Evolutionary conservation across 2,797 vertebrate species (phyloP).

Genomic region (Pagetopsis macropterus): DNA sequence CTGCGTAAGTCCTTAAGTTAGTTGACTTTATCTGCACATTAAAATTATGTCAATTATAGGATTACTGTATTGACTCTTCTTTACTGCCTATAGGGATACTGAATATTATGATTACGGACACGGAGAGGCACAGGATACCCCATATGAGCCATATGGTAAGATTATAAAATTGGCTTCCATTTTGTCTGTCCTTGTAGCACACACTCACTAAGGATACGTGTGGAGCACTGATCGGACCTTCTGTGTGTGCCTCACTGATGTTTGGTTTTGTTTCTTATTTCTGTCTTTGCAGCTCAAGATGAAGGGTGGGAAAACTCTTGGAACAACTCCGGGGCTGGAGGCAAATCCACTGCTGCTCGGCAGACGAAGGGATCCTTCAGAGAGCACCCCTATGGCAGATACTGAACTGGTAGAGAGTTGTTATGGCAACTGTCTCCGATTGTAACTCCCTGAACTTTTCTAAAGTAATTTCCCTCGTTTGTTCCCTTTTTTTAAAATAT

Average conservation of each 20-base stretch:
- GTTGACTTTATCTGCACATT: not conserved
- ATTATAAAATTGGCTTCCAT: not conserved
- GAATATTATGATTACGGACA: constrained; percentile 99
- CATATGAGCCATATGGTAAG: constrained; percentile 95
- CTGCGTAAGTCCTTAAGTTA: constrained; percentile 85
- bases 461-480: constrained; percentile 83
- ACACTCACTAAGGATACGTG: too few relatives aligned
- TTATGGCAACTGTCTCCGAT: constrained; percentile 78
- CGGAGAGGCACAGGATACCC: constrained; percentile 91
- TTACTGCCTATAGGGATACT: constrained; percentile 86
- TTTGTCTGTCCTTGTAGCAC: not conserved
- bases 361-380: constrained; percentile 91
- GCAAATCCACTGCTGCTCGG: constrained; percentile 88
- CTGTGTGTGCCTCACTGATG: not conserved
- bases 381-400: constrained; percentile 84
- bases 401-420: constrained; percentile 84
- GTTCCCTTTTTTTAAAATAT: constrained; percentile 64
- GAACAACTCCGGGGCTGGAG: constrained; percentile 83
- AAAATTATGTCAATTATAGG: not conserved
- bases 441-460: constrained; percentile 84
- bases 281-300: constrained; percentile 86
- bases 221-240: not conserved
- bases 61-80: not conserved
- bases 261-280: not conserved
- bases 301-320: constrained; percentile 91